Percentiles rank a stretch among this genome's conserved stretches.
phyloP scores from a whole-genome alignment of 1,140 invertebrate genomes.

The Venustaconcha ellipsiformis region DNA sequence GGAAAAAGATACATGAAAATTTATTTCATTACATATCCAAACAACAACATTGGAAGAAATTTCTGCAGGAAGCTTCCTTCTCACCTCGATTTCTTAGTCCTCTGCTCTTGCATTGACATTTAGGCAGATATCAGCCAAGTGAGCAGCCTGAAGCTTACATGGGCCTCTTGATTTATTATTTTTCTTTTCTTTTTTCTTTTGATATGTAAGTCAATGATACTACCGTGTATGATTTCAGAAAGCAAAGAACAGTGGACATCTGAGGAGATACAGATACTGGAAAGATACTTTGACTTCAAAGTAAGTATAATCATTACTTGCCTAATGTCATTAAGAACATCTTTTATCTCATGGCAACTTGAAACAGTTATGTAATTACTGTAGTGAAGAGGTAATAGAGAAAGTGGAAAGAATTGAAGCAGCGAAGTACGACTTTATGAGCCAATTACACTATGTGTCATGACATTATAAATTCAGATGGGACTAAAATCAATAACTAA shows the following conservation, averaged over 20 bases:
- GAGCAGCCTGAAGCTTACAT: not conserved
- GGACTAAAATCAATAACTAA: too few relatives aligned
- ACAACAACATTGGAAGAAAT: too few relatives aligned
- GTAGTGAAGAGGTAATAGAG: too few relatives aligned
- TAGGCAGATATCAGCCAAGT: too few relatives aligned
- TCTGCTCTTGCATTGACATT: too few relatives aligned
- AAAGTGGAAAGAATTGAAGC: too few relatives aligned
- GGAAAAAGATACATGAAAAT: not conserved
- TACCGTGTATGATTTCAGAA: constrained; percentile 70
- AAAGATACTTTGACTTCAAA: constrained; percentile 92
- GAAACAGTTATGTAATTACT: not conserved
- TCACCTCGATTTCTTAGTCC: too few relatives aligned
- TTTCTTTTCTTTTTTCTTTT: constrained; percentile 14
- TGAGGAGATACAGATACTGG: constrained; percentile 89
- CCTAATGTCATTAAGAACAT: not conserved
- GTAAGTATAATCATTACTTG: constrained; percentile 69
- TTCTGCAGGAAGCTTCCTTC: too few relatives aligned
- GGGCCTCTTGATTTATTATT: constrained; percentile 3
- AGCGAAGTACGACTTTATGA: too few relatives aligned
- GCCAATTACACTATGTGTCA: too few relatives aligned
- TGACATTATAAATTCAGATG: too few relatives aligned
- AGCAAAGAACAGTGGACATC: constrained; percentile 86
- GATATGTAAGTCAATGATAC: not conserved
- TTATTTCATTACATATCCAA: not conserved
- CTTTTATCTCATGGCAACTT: not conserved